Evolutionary conservation across 2,113 vertebrate species (phyloP), one percentile per base, ranked within the genome.

Genomic region (Terrapene triunguis): DNA sequence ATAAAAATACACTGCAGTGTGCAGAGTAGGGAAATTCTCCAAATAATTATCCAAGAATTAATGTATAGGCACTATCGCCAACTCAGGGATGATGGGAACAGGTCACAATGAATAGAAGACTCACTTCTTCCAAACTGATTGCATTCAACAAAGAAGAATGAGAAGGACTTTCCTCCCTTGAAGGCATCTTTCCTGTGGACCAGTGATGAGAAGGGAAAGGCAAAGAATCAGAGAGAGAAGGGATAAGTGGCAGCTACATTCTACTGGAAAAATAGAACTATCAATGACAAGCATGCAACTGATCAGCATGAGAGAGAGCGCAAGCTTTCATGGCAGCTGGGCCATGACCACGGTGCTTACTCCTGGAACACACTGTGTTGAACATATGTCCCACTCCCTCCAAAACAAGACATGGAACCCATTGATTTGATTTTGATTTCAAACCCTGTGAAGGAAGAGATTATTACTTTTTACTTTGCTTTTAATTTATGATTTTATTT

Each of bases 331-430:
- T 54, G 86, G 8, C 25, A 42, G 14, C 83, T 69, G 10, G 57
- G 5, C 8, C 78, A 29, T 21, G 12, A 42, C 27, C 12, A 13
- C 48, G 32, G 29, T 84, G 25, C 65, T 48, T 10, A 35, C 65
- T 89, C 53, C 65, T n/a, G 47, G 35, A 59, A 29, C 10, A 25
- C 10, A 9, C 25, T 47, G 17, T 12, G 88, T 54, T n/a, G 83
- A n/a, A 8, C 0, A 2, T 47, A 32, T 50, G 90, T 76, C 7
- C 74, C 13, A 48, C 10, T 8, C 17, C 80, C 47, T 94, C 38
- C 59, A 89, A 86, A 84, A 47, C n/a, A 80, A 80, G 65, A 80
- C 65, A 12, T 82, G 48, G 80, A 94, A 65, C 35, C 16, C 19
- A 38, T 4, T 65, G 24, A 29, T 29, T 24, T 76, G 62, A 44